Percentiles rank a stretch among this genome's conserved stretches.
These are phyloP conservation scores for Protomyctophum bolini DNA, from an alignment of 2,113 vertebrate genomes.

Conservation along the genomic window DNA sequence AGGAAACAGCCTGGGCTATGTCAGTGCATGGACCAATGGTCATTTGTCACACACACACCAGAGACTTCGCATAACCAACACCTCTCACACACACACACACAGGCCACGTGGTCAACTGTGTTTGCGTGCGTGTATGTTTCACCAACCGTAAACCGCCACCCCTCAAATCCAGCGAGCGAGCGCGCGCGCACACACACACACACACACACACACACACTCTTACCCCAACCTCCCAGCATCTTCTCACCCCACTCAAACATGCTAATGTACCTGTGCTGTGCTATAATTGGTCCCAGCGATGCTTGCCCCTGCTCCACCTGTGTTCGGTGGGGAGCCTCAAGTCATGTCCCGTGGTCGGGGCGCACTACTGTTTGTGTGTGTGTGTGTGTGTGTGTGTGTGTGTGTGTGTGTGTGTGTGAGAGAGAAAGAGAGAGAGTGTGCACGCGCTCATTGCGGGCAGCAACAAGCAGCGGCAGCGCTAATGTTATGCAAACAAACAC, in stretches of 20 bases:
- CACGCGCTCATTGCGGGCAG: too few relatives aligned
- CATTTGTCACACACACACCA: slow-evolving; percentile 62
- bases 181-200: background rate
- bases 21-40: slow-evolving; percentile 31
- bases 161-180: background rate
- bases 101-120: slow-evolving; percentile 23
- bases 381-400: slow-evolving; percentile 6
- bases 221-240: background rate
- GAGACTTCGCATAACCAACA: slow-evolving; percentile 30
- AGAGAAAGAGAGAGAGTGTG: too few relatives aligned
- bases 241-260: slow-evolving; percentile 73
- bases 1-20: background rate
- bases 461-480: slow-evolving; percentile 43
- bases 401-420: background rate
- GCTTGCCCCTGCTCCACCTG: slow-evolving; percentile 72
- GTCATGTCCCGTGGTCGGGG: slow-evolving; percentile 68
- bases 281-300: slow-evolving; percentile 82
- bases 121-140: slow-evolving; percentile 44
- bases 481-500: slow-evolving; percentile 80
- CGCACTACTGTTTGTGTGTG: slow-evolving; percentile 51
- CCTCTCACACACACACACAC: slow-evolving; percentile 20
- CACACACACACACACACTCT: slow-evolving; percentile 15
- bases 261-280: slow-evolving; percentile 76
- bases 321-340: slow-evolving; percentile 69
- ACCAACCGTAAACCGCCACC: slow-evolving; percentile 26